Evolutionary conservation across 2,113 vertebrate genomes (phyloP), one percentile per base, ranked within the genome.

Genomic region (Halcyon senegalensis): DNA sequence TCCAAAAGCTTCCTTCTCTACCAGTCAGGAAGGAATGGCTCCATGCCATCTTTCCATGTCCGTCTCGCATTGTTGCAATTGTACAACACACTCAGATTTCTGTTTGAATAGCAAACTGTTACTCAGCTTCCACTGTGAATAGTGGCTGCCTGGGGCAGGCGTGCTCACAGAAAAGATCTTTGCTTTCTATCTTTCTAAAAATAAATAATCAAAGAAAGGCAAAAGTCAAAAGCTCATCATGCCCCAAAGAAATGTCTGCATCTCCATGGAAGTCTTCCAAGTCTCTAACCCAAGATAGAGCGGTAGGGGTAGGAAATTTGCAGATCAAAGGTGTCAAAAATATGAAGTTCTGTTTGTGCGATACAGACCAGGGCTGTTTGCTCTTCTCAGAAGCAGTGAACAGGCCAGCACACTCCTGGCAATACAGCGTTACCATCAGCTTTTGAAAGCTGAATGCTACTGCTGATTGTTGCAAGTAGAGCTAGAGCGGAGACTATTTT

Each of bases 121-220:
- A 66, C 90, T 92, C 90, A 87, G 80, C 91, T 95, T 92, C 92
- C 77, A 89, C 76, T 78, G 89, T 91, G 96, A 94, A 94, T 44
- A 94, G 86, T 33, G 66, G 69, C 86, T 96, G 96, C 95, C 94
- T 89, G 59, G 44, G 92, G 95, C 92, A 95, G 80, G 69, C 28
- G 0, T 41, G 77, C 69, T 94, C 74, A 79, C 62, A 92, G 86
- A 92, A 91, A 86, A 93, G 48, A 82, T 89, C 83, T 93, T 75
- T 92, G 73, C 89, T 93, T 89, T 94, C 89, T 72, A 30, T 84
- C 86, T 70, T 84, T 84, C 89, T 91, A 63, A 96, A 96, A 96
- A 91, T 91, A 95, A 95, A 90, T 89, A 96, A 91, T 76, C 94
- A 96, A 96, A 96, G 90, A 86, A 94, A 96, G 39, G 58, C 21